Evolutionary conservation across 2,113 vertebrate genomes (phyloP).

Genomic region (Speoplatyrhinus poulsoni): DNA sequence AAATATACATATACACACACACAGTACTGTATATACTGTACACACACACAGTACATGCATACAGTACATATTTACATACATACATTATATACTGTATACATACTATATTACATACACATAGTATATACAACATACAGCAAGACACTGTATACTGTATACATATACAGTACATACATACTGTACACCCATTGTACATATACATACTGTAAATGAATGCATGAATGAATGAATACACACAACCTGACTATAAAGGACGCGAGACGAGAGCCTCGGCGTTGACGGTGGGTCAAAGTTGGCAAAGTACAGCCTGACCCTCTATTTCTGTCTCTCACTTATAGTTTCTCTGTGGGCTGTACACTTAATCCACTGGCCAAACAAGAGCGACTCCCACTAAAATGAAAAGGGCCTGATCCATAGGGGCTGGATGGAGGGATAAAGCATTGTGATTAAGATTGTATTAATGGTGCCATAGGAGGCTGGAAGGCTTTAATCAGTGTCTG

Average conservation of each 20-base stretch:
- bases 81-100: too few species aligned
- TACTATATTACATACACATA: too few species aligned
- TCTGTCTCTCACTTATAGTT: constrained; percentile 39
- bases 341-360: constrained; percentile 56
- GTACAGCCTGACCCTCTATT: constrained; percentile 26
- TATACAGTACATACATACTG: too few species aligned
- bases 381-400: constrained; percentile 74
- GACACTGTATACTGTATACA: too few species aligned
- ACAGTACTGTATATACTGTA: too few species aligned
- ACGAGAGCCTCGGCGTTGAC: constrained; percentile 1
- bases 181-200: too few species aligned
- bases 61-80: too few species aligned
- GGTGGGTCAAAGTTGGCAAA: constrained; percentile 29
- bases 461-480: constrained; percentile 80
- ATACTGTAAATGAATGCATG: too few species aligned
- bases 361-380: constrained; percentile 79
- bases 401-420: constrained; percentile 77
- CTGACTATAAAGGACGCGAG: background rate
- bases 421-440: constrained; percentile 77
- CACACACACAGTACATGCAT: too few species aligned
- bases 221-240: constrained; percentile 1
- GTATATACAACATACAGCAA: too few species aligned
- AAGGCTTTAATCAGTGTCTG: constrained; percentile 83
- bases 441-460: constrained; percentile 85
- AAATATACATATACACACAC: too few species aligned